Conservation (phyloP, 2,113 vertebrate genomes). For the Oenanthe oenanthe region DNA sequence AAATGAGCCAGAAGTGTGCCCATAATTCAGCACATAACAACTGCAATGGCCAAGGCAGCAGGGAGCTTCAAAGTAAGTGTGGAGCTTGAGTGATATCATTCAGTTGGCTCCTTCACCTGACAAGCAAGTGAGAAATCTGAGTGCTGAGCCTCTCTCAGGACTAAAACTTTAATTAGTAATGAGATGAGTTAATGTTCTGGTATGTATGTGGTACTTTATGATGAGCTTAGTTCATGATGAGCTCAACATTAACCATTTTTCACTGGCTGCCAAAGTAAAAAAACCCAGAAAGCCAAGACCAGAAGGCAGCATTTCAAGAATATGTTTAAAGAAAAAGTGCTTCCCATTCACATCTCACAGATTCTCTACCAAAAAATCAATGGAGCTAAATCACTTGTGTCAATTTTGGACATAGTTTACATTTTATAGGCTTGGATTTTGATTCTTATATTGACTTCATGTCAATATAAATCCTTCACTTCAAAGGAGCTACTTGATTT, state of each 20-base stretch:
- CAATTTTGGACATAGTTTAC: background rate
- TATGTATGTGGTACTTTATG: background rate
- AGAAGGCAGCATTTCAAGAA: background rate
- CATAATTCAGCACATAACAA: background rate
- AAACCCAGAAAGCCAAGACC: background rate
- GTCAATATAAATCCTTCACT: slow-evolving; percentile 39
- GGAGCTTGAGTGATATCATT: fast-evolving
- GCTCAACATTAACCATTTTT: background rate
- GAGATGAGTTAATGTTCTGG: background rate
- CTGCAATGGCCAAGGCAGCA: background rate
- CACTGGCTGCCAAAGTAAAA: background rate
- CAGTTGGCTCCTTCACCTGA: background rate
- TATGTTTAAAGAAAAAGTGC: background rate
- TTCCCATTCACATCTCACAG: background rate
- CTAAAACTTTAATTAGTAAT: background rate
- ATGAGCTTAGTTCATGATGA: background rate
- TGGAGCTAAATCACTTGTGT: background rate
- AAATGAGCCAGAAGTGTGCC: background rate
- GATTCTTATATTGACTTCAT: slow-evolving; percentile 31
- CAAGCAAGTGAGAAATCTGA: background rate
- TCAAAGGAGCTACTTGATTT: slow-evolving; percentile 21
- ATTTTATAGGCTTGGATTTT: slow-evolving; percentile 23
- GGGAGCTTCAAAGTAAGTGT: background rate
- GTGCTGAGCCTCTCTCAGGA: background rate
- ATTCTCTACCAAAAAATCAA: background rate